Evolutionary conservation across 2,888 invertebrate species (phyloP), one percentile per base, ranked within the genome.

Genomic region (Myopa tessellatipennis): DNA sequence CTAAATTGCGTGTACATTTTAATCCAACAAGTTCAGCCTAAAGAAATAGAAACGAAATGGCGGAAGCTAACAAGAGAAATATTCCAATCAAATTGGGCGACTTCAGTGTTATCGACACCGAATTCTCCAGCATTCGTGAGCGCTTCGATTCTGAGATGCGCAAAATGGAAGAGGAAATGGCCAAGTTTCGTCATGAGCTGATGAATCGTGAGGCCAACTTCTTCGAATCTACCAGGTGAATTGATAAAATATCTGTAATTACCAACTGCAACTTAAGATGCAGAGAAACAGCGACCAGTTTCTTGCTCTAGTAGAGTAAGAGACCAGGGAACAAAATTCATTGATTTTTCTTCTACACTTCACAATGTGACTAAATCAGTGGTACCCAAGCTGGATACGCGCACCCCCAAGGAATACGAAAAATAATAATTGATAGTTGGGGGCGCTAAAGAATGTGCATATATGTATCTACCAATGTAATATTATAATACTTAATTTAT

Each of bases 101-200:
- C 90, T 96, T 96, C 91, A 96, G 96, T 91, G 96, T 98, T 89
- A 95, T 97, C 91, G 97, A 98, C 90, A 95, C 95, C 83, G 98
- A 98, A 91, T 98, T 98, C 91, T 95, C 96, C 88, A 97, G 95
- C 91, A 98, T 98, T 89, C 93, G 97, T 87, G 97, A 97, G 90
- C 92, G 96, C 84, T 98, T 98, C 90, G 98, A 98, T 90, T 94
- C 95, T 82, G 98, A 98, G 92, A 98, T 98, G 98, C 93, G 95
- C 87, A 96, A 97, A 91, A 98, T 98, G 96, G 98, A 98, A 91
- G 98, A 98, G 87, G 98, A 98, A 91, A 98, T 98, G 98, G 94
- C 95, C 89, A 94, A 95, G 91, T 97, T 97, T 91, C 93, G 97
- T 85, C 95, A 95, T 83, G 96, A 97, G 89, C 91, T 97, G 82